Evolutionary conservation across 2,888 invertebrate genomes (phyloP), one percentile per base, ranked within the genome.

Genomic region (Galeruca laticollis): DNA sequence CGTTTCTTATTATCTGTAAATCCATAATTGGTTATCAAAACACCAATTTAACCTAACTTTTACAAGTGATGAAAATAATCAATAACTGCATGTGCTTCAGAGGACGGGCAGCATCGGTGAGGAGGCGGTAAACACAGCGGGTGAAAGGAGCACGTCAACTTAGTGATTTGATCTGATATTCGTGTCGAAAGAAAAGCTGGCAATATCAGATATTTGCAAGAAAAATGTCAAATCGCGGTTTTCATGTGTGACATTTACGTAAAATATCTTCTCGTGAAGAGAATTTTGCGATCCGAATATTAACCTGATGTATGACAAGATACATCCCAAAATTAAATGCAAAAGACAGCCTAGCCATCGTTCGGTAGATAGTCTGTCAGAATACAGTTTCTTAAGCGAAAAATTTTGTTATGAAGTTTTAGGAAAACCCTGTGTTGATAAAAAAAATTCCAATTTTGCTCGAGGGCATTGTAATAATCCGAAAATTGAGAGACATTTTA

Each of bases 371-470:
- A 51, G 18, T 59, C 11, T 40, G 10, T 71, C 71, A 9, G 62
- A 64, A 43, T 74, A 74, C 61, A 77, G 77, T 59, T 65, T 73
- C 59, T 64, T 76, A 33, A 76, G 76, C 52, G 71, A 68, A 43
- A 70, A 60, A 35, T 64, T 73, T 26, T 72, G 74, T 18, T 68
- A 40, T 2, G 71, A 70, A 59, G 67, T 75, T 37, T 56, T 74
- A 20, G 77, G 76, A 47, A 68, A 56, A 37, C 72, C 72, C 13
- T 62, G 67, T 26, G 5, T 37, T 2, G 47, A 40, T 43, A 20
- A 35, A 15, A 57, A 65, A 18, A 35, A 33, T 26, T 52, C 13
- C 21, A 47, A 9, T 43, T 43, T 52, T 21, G 26, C 26, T 26
- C 13, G 10, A 15, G 18, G 2, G 10, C 3, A 35, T 35, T 35